Evolutionary conservation across 2,888 invertebrate genomes (phyloP).

Genomic region (Drosophila acutilabella): DNA sequence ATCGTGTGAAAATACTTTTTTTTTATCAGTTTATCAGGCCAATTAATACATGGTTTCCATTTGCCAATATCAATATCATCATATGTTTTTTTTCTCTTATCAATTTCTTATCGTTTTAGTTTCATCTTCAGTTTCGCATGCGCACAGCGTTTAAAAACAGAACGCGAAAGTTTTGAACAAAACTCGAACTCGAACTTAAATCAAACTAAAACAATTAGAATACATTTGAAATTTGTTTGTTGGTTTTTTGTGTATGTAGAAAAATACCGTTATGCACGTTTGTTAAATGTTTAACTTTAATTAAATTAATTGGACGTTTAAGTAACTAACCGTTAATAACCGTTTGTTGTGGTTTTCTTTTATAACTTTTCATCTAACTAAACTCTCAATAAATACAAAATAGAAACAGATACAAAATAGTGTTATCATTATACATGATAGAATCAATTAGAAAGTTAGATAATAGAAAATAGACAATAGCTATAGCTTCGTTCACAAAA

Average conservation of each 20-base stretch:
- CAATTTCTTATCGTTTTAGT: slow-evolving; percentile 19
- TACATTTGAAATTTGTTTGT: slow-evolving; percentile 28
- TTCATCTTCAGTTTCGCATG: slow-evolving; percentile 55
- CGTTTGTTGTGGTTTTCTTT: slow-evolving; percentile 31
- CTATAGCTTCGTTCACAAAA: slow-evolving; percentile 48
- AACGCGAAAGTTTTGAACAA: slow-evolving; percentile 65
- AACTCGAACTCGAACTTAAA: slow-evolving; percentile 53
- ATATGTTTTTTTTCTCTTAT: slow-evolving; percentile 19
- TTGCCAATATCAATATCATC: slow-evolving; percentile 53
- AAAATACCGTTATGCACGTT: slow-evolving; percentile 53
- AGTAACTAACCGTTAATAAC: slow-evolving; percentile 84
- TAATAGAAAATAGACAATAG: slow-evolving; percentile 39
- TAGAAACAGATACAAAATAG: slow-evolving; percentile 67
- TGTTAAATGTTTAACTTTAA: slow-evolving; percentile 58
- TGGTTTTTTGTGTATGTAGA: slow-evolving; percentile 47
- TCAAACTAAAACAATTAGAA: slow-evolving; percentile 45
- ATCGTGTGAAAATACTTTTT: slow-evolving; percentile 58
- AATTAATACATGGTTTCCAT: slow-evolving; percentile 60
- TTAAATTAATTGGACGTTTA: slow-evolving; percentile 84
- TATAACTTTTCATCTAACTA: slow-evolving; percentile 62
- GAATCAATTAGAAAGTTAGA: slow-evolving; percentile 38
- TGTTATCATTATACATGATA: slow-evolving; percentile 54
- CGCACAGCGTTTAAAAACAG: slow-evolving; percentile 77
- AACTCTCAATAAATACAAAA: slow-evolving; percentile 77
- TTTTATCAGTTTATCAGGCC: slow-evolving; percentile 48